A percentile compares a stretch with the other conserved stretches of the same genome.
Evolutionary conservation across 2,888 invertebrate species (phyloP).

Genomic region (Temnothorax unifasciatus): DNA sequence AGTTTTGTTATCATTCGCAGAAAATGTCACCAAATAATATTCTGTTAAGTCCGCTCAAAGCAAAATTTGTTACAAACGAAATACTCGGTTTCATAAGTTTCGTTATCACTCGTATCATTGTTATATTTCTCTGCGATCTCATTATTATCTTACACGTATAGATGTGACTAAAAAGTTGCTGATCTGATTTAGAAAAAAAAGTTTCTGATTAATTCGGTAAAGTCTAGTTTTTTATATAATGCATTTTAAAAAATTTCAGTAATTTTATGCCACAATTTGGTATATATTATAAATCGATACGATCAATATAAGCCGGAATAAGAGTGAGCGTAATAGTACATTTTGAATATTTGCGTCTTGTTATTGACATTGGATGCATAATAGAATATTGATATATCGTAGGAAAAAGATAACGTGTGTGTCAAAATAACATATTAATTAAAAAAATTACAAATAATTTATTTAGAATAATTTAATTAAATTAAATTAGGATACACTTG

Average conservation of each 20-base stretch:
- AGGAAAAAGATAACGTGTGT: neutral
- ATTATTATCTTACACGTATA: neutral
- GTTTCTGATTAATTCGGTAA: neutral
- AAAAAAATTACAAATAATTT: neutral
- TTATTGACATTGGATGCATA: neutral
- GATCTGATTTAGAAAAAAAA: neutral
- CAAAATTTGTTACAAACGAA: slow-evolving; percentile 4
- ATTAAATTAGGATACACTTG: no score
- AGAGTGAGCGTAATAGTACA: neutral
- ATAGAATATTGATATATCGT: neutral
- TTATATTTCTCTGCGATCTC: neutral
- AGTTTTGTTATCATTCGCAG: neutral
- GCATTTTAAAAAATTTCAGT: neutral
- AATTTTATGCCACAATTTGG: neutral
- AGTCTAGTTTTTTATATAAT: neutral
- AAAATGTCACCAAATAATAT: slow-evolving; percentile 2
- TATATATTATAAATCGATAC: neutral
- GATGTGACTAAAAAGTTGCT: neutral
- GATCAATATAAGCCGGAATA: neutral
- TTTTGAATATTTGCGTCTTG: neutral
- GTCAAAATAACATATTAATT: neutral
- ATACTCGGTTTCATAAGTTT: neutral
- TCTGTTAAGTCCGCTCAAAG: neutral
- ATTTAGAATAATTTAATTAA: no score
- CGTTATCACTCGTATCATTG: neutral